phyloP scores from a whole-genome alignment of 2,113 vertebrate genomes.

The Seriola rivoliana region DNA sequence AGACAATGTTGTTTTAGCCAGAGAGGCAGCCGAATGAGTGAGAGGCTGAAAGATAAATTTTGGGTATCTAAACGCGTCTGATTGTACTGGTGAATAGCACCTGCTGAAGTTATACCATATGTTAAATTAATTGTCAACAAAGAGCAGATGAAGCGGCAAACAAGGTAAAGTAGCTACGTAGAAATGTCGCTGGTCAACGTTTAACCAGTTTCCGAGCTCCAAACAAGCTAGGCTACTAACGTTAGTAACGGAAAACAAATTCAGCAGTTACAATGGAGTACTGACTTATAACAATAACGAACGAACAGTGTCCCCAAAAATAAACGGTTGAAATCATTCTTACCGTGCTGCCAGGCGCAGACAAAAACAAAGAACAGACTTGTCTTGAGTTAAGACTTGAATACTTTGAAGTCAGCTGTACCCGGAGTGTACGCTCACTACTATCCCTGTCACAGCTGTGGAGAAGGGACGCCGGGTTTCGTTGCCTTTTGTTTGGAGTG shows the following conservation, averaged over 20 bases:
- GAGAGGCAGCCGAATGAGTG: too few species aligned
- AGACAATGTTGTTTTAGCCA: too few species aligned
- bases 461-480: background rate
- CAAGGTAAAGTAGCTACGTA: background rate
- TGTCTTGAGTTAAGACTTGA: background rate
- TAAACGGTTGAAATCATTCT: constrained; percentile 17
- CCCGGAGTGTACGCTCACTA: background rate
- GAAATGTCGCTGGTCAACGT: too few species aligned
- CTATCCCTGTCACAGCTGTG: background rate
- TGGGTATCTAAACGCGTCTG: background rate
- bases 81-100: background rate
- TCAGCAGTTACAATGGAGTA: background rate
- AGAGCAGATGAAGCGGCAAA: background rate
- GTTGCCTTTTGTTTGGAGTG: constrained; percentile 46
- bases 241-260: background rate
- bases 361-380: background rate
- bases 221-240: background rate
- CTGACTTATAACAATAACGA: background rate
- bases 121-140: background rate
- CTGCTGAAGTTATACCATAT: background rate
- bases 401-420: background rate
- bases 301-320: too few species aligned
- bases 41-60: background rate
- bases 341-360: constrained; percentile 35
- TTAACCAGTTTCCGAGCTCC: too few species aligned